Base-by-base conservation (phyloP, 2,797 vertebrate genomes). In the Muraenolepis orangiensis region DNA sequence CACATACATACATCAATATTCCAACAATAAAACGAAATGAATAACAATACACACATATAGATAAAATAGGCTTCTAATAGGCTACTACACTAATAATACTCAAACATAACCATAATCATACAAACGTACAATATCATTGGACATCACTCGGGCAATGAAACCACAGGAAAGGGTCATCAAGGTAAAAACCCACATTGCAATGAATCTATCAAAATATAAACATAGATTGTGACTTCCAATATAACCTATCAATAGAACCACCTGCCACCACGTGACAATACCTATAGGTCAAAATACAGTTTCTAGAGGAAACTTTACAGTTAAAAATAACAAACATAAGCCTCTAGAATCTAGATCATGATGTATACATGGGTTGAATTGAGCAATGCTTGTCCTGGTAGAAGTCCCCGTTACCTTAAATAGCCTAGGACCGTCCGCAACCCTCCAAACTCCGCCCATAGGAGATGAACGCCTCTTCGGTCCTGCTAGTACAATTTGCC, bases 71-170 rank as follows among this genome's bases (percentile, higher is more conserved):
- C 26, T n/a, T 10, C 64, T 66, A 31, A 29, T 67, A 31, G 57
- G 1, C 66, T 67, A 18, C 26, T 30, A 57, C 20, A 67, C 29
- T 5, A 67, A 14, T 67, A 67, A 29, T 31, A 67, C 3, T 16
- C 23, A 32, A 32, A 28, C 4, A 32, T 18, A n/a, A 16, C 31
- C 18, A 74, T 30, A 51, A n/a, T 31, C n/a, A 2, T 0, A 18
- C 16, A 70, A 78, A 85, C 87, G 84, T 87, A 91, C 90, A 66
- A 79, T 80, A 46, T 81, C 36, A 2, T 76, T 30, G 3, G 86
- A 67, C 20, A 79, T 20, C 69, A 70, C 78, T 28, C 68, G 72
- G 0, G 0, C 16, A 2, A 26, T 29, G 0, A 11, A 6, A 23
- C 79, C 11, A 18, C 0, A 74, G 11, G 1, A 82, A 0, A 86